Base-by-base conservation (phyloP, 2,888 invertebrate species). In the Limnephilus lunatus region DNA sequence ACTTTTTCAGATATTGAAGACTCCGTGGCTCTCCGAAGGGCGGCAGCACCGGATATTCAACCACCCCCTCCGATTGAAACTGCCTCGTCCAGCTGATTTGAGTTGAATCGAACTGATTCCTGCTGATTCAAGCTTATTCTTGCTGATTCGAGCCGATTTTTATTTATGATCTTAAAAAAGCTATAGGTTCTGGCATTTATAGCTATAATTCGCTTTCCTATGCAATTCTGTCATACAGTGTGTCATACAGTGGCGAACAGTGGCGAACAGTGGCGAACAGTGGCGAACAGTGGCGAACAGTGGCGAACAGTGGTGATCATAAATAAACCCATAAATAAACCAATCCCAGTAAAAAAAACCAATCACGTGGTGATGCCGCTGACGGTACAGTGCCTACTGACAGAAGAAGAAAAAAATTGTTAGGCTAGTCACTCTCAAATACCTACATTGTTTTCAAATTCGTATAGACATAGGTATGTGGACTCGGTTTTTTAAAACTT, bases 61-160 rank as follows among this genome's bases (percentile, higher is more conserved):
- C 68, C 68, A 68, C 83, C 83, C 15, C 83, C 83, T 25, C 83
- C 83, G 32, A 35, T 83, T 19, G 83, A 83, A 83, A 83, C 83
- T 25, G 35, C 83, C 32, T 32, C 35, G 15, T 35, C 35, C 25
- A 83, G 83, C 83, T 83, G 83, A 83, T 32, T 25, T 35, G 35
- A 83, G 25, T n/a, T 32, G 35, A 32, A 19, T 83, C 35, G 11
- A 25, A 9, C 25, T 68, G 68, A 68, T 25, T 68, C 68, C 19
- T 68, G 44, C 44, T 14, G 68, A 68, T 68, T 68, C 7, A 5
- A 68, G 68, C 25, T 68, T 25, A 19, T 68, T 68, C 44, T 12
- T 44, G 44, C 44, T 12, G 39, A 39, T 11, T 39, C 39, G 39
- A 39, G 39, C 5, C 35, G 35, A 39, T 39, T 39, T 32, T 32